A percentile compares a stretch with the other conserved stretches of the same genome.
Evolutionary conservation across 2,888 invertebrate genomes (phyloP).

Genomic region (Ornithoptera priamus): DNA sequence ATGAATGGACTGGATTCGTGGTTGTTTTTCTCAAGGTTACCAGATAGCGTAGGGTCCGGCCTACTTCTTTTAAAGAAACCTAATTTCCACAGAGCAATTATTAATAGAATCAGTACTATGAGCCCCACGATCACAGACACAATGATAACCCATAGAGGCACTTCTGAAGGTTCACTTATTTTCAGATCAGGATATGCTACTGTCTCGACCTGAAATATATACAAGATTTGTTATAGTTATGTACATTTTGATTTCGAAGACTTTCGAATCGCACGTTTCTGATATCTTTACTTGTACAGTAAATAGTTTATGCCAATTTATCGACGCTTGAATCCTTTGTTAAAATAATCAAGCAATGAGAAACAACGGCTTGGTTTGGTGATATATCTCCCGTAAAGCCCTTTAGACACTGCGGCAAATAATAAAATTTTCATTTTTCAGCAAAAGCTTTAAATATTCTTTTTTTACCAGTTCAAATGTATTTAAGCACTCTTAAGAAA

Average conservation of each 20-base stretch:
- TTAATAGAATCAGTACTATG: conserved; percentile 88
- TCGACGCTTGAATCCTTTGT: background rate
- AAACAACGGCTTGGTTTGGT: no score
- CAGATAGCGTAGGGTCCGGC: conserved; percentile 90
- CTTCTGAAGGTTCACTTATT: conserved; percentile 86
- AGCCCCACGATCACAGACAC: conserved; percentile 92
- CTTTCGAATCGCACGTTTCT: no score
- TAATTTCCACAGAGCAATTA: conserved; percentile 90
- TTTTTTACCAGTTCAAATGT: no score
- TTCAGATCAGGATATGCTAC: conserved; percentile 90
- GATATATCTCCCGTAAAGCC: no score
- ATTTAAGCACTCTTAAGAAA: no score
- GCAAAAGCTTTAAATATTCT: no score
- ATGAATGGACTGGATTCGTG: conserved; percentile 85
- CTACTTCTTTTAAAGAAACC: conserved; percentile 94
- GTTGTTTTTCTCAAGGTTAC: conserved; percentile 86
- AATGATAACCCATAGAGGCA: conserved; percentile 93
- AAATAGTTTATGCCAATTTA: background rate
- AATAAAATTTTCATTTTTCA: no score
- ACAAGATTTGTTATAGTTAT: background rate
- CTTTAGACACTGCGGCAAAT: no score
- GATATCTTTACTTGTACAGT: no score
- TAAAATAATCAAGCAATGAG: background rate
- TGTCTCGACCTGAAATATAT: conserved; percentile 85
- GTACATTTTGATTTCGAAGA: background rate